Percentiles rank a stretch among this genome's conserved stretches.
phyloP scores from a whole-genome alignment of 92 coral and sea anemone genomes.

The Epizoanthus illoricatus region DNA sequence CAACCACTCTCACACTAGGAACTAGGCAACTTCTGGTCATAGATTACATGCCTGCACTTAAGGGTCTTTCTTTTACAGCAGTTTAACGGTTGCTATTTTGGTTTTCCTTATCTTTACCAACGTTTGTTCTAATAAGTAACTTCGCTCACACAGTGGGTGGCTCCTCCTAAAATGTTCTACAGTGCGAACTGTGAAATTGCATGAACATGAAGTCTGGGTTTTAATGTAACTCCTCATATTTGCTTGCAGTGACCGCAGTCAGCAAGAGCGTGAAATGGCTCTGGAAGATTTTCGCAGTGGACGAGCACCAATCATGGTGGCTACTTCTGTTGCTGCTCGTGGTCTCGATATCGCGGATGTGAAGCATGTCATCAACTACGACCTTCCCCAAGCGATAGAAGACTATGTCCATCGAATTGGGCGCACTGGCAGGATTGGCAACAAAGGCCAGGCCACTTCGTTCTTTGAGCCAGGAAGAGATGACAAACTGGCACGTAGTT shows the following conservation, averaged over 20 bases:
- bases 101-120: too few species aligned
- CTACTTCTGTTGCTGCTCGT: constrained; percentile 99
- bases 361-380: constrained; percentile 94
- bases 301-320: constrained; percentile 90
- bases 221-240: too few species aligned
- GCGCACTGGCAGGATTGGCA: constrained; percentile 95
- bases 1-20: too few species aligned
- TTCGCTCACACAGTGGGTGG: too few species aligned
- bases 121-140: too few species aligned
- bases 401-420: constrained; percentile 99
- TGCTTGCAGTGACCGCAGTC: constrained; percentile 76
- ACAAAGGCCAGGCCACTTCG: constrained; percentile 93
- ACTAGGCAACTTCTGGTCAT: too few species aligned
- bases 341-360: constrained; percentile 98
- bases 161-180: too few species aligned
- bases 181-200: too few species aligned
- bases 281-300: constrained; percentile 94
- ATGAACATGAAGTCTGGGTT: too few species aligned
- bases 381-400: constrained; percentile 90
- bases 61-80: too few species aligned
- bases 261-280: constrained; percentile 92
- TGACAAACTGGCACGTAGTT: constrained; percentile 83
- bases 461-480: constrained; percentile 90
- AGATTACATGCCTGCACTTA: too few species aligned
- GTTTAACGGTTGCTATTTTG: too few species aligned